Evolutionary conservation across 2,113 vertebrate genomes (phyloP), one percentile per base, ranked within the genome.

Genomic region (Ivindomyrus marchei): DNA sequence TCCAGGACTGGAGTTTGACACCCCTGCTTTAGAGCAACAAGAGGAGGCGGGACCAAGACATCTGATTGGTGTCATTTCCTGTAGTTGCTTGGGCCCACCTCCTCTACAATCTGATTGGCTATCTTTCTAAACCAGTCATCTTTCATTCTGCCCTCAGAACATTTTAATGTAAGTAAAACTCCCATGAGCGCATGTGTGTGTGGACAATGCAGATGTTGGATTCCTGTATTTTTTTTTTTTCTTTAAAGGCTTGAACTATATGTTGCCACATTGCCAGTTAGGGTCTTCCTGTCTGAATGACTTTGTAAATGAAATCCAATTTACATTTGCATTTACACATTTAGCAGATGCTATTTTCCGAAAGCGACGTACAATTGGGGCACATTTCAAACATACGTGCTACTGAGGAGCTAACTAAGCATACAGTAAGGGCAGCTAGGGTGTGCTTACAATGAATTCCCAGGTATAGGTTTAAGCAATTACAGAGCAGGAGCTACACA

Each of bases 241-340:
- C 5, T 27, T 70, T 31, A 31, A 10, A 27, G 21, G 11, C 4
- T 47, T 39, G 52, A 66, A 47, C 53, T 46, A 3, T 24, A 53
- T 58, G 45, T 46, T 42, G 24, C 53, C 8, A 46, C 39, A 27
- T 49, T 21, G 42, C 42, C 47, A 45, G 24, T 42, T 49, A 21
- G 17, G 17, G 58, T 88, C 11, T 88, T 74, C 56, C 62, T 47
- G 62, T 31, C 8, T 70, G 5, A 15, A 3, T 42, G 56, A 46
- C 58, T 52, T 74, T 5, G 46, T 88, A 88, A 88, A 70, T 70
- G 62, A 88, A 70, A 70, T 56, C 21, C 42, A 74, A 74, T 21
- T 88, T 36, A 45, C 45, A 36, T n/a, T n/a, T 50, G 21, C 39
- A 24, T 87, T 31, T 52, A 11, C 42, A 15, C 47, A 11, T 52